Percentiles rank a stretch among this genome's conserved stretches.
These are phyloP conservation scores for Drosophila athabasca DNA, from an alignment of 1,140 invertebrate genomes.

Conservation along the genomic window DNA sequence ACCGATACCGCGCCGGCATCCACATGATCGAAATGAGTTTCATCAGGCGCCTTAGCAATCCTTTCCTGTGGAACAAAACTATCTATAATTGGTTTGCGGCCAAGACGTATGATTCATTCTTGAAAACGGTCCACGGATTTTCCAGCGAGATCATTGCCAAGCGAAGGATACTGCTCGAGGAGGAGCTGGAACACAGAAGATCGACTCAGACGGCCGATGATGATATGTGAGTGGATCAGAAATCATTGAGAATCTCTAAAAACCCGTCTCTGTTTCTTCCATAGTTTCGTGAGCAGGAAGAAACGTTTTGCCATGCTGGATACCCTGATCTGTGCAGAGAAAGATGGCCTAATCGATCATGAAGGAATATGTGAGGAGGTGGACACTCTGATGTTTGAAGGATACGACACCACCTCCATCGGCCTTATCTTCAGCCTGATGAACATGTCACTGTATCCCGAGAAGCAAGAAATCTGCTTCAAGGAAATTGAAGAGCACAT, in stretches of 20 bases:
- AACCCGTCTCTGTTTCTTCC: fast-evolving
- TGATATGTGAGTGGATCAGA: constrained; percentile 34
- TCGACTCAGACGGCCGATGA: constrained; percentile 36
- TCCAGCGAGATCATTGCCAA: constrained; percentile 77
- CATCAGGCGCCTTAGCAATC: constrained; percentile 60
- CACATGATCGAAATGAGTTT: constrained; percentile 64
- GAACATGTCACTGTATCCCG: constrained; percentile 86
- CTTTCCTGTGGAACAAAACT: constrained; percentile 51
- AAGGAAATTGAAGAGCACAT: constrained; percentile 76
- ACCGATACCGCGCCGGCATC: constrained; percentile 71
- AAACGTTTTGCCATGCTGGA: constrained; percentile 91
- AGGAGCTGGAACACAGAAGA: constrained; percentile 15
- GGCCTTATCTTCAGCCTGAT: constrained; percentile 86
- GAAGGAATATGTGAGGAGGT: constrained; percentile 87
- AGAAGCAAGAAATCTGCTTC: constrained; percentile 87
- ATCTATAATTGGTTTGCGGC: constrained; percentile 58
- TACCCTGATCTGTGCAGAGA: constrained; percentile 87
- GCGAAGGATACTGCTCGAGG: constrained; percentile 43
- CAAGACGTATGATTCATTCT: constrained; percentile 37
- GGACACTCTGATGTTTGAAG: constrained; percentile 92
- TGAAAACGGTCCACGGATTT: constrained; percentile 63
- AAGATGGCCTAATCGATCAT: constrained; percentile 84
- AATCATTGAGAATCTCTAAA: fast-evolving
- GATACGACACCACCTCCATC: constrained; percentile 89
- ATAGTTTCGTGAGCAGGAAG: constrained; percentile 70